Evolutionary conservation across 2,113 vertebrate species (phyloP).

Genomic region (Azemiops feae): DNA sequence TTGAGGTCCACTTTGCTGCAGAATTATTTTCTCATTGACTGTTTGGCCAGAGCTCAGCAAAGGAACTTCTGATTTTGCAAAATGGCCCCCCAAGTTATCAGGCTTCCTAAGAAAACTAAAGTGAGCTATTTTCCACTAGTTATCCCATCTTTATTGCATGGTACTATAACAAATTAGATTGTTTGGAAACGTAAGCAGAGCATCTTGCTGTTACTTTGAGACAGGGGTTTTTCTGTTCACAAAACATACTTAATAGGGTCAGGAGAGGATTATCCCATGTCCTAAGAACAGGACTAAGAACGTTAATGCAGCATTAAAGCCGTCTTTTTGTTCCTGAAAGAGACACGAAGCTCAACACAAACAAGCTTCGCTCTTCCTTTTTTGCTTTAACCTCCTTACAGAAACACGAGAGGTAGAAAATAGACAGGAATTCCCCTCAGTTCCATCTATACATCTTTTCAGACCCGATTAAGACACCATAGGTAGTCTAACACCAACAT

Average conservation of each 20-base stretch:
- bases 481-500: background rate
- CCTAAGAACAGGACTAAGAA: background rate
- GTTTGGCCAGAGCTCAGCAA: background rate
- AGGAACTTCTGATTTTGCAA: background rate
- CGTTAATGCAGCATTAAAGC: background rate
- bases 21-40: background rate
- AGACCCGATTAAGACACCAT: background rate
- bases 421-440: background rate
- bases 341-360: background rate
- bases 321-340: background rate
- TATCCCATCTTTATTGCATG: background rate
- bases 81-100: background rate
- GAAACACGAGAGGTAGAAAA: background rate
- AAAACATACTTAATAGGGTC: background rate
- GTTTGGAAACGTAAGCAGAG: background rate
- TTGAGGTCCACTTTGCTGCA: background rate
- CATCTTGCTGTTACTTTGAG: background rate
- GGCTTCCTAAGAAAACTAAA: background rate
- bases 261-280: background rate
- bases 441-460: background rate
- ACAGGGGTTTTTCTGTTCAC: background rate
- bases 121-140: background rate
- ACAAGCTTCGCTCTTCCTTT: background rate
- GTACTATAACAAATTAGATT: background rate
- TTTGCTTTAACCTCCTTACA: background rate